phyloP scores from a whole-genome alignment of 1,140 invertebrate species.

The Magallana gigas region DNA sequence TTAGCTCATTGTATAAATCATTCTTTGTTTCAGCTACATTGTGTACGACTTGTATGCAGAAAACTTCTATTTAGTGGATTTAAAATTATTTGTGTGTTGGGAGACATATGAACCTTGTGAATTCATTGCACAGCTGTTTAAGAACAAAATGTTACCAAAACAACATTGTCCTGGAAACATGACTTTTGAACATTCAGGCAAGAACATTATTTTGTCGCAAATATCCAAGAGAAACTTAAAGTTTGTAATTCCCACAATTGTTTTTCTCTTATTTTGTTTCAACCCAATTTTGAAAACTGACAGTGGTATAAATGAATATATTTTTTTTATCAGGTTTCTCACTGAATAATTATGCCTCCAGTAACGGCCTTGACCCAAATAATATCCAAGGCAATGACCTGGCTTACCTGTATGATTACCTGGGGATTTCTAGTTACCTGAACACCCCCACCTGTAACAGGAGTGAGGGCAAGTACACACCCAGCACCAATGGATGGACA shows the following conservation, averaged over 20 bases:
- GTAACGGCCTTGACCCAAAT: background rate
- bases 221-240: background rate
- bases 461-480: conserved; percentile 26
- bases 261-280: background rate
- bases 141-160: conserved; percentile 11
- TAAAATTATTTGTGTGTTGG: conserved; percentile 38
- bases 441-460: conserved; percentile 47
- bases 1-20: background rate
- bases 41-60: conserved; percentile 42
- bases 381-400: conserved; percentile 21
- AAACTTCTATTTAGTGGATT: conserved; percentile 33
- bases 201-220: background rate
- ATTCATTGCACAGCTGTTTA: background rate
- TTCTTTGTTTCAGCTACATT: conserved; percentile 40
- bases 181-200: conserved; percentile 19
- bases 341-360: background rate
- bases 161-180: conserved; percentile 9
- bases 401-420: conserved; percentile 39
- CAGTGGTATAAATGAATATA: background rate
- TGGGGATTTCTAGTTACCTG: conserved; percentile 42
- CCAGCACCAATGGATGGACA: conserved; percentile 39
- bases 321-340: conserved; percentile 20
- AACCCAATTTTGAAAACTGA: too few species aligned
- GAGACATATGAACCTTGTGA: conserved; percentile 38
- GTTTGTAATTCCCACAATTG: background rate